Evolutionary conservation across 2,888 invertebrate genomes (phyloP), one percentile per base, ranked within the genome.

Genomic region (Laspeyria flexula): DNA sequence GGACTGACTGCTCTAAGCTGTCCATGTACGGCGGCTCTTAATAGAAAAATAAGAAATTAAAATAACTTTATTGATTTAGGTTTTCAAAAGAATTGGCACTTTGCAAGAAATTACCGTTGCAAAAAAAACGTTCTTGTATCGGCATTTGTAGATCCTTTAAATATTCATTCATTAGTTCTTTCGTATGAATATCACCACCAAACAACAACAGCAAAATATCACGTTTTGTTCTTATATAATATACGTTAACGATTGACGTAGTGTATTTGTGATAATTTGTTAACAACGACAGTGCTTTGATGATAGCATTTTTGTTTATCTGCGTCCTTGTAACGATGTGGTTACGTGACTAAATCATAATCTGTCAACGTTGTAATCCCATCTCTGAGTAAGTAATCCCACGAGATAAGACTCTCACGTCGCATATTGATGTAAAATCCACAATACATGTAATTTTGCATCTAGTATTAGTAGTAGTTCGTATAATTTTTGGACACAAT

Each of bases 291-390:
- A n/a, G 3, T 25, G n/a, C 15, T 33, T 33, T 23, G 31, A 33
- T 25, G 35, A 43, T 25, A 33, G 6, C 31, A 48, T 38, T 54
- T 50, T 50, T 37, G 40, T 53, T 55, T 65, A 60, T 65, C 43
- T 54, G 11, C 54, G 60, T 39, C 68, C 68, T 73, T 71, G 18
- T 40, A 23, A 11, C 16, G 21, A 12, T 34, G 60, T 50, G 41
- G 58, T 54, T 73, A 76, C 80, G 79, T 81, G 73, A 77, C 72
- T 75, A 58, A 72, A 71, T 63, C 62, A 72, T 69, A 62, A 73
- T 55, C 59, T 62, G 57, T 70, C 60, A 62, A 57, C 52, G 45
- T 56, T 67, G 61, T 65, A 15, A 43, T 63, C 45, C 35, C 59
- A 59, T 57, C 60, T 55, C 59, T 55, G 40, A 31, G 43, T 56